Percentiles rank a stretch among this genome's conserved stretches.
phyloP scores from a whole-genome alignment of 1,140 invertebrate genomes.

The Apolygus lucorum region DNA sequence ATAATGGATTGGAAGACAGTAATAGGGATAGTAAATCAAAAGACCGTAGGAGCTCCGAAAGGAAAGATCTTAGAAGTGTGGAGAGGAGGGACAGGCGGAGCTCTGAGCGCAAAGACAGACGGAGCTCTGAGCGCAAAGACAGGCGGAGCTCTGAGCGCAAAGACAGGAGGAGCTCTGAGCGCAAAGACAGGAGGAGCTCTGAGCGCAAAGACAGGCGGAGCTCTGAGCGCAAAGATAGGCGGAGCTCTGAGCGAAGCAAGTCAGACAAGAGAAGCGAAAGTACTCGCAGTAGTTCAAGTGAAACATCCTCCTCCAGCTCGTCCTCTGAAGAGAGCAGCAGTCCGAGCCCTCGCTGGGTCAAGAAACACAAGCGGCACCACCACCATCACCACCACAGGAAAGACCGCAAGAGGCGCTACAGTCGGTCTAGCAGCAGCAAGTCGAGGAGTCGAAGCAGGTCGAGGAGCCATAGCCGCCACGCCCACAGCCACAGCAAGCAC shows the following conservation, averaged over 20 bases:
- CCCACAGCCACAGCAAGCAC: background rate
- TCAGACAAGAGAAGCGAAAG: background rate
- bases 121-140: background rate
- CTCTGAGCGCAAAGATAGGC: background rate
- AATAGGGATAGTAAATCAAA: background rate
- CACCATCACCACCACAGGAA: background rate
- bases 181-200: slow-evolving; percentile 4
- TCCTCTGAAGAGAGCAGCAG: background rate
- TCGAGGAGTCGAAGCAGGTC: background rate
- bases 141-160: background rate
- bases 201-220: background rate
- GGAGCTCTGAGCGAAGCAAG: background rate
- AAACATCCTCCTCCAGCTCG: background rate
- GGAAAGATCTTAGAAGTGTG: background rate
- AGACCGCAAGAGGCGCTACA: background rate
- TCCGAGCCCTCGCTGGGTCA: background rate
- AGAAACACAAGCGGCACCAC: background rate
- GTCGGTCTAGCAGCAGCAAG: background rate
- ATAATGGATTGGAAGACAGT: background rate
- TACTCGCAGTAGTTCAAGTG: background rate
- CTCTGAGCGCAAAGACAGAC: background rate
- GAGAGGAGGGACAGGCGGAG: background rate
- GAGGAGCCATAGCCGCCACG: background rate
- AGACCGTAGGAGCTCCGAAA: background rate
- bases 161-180: background rate